Percentiles rank a stretch among this genome's conserved stretches.
These are phyloP conservation scores for Peromyscus eremicus DNA, from an alignment of 2,797 vertebrate species.

Conservation along the genomic window DNA sequence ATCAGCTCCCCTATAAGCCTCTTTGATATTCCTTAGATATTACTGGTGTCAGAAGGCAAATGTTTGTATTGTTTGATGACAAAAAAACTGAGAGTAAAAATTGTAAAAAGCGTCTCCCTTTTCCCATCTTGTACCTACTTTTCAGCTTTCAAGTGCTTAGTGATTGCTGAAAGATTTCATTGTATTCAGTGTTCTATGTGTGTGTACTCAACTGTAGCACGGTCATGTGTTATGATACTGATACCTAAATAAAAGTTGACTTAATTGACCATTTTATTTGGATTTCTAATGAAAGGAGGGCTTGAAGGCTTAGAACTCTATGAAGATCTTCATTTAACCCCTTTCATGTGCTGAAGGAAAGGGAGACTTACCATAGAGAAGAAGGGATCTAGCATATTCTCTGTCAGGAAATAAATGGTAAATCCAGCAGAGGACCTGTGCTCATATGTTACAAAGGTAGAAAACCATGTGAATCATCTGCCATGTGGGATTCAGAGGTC, in stretches of 20 bases:
- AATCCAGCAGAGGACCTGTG: background rate
- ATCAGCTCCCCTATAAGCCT: slow-evolving; percentile 14
- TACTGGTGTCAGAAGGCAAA: background rate
- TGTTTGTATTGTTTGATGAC: slow-evolving; percentile 53
- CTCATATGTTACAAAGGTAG: background rate
- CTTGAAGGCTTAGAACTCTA: background rate
- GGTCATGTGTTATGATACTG: slow-evolving; percentile 40
- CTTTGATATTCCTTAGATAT: slow-evolving; percentile 55
- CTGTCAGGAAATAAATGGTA: slow-evolving; percentile 9
- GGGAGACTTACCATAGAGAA: slow-evolving; percentile 1
- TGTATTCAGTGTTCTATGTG: slow-evolving; percentile 56
- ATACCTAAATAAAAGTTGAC: slow-evolving; percentile 78
- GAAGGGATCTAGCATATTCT: background rate
- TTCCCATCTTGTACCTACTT: background rate
- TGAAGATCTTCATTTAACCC: background rate
- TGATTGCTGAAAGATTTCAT: slow-evolving; percentile 25
- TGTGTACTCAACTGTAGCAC: slow-evolving; percentile 37
- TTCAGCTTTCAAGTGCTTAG: slow-evolving; percentile 41
- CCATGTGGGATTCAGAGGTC: background rate
- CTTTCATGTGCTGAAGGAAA: background rate
- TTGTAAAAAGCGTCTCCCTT: background rate
- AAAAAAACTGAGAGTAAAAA: slow-evolving; percentile 46
- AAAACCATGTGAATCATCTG: background rate
- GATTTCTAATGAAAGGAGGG: slow-evolving; percentile 45
- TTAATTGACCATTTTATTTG: slow-evolving; percentile 66